Evolutionary conservation across 2,888 invertebrate genomes (phyloP).

Genomic region (Nipponacmea schrenckii): DNA sequence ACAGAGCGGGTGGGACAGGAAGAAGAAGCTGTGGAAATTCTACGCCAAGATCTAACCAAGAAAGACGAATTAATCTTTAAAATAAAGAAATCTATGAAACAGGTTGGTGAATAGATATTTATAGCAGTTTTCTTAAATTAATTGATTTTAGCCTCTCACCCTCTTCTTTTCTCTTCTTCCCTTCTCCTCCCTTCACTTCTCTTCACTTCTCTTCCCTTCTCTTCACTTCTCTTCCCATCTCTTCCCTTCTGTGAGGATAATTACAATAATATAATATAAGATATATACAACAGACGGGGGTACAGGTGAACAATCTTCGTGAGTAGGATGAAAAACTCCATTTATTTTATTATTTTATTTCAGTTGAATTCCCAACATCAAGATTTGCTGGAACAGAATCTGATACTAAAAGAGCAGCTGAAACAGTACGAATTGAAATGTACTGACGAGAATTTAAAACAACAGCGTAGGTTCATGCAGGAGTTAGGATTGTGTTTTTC

Average conservation of each 20-base stretch:
- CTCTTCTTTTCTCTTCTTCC: too few species aligned
- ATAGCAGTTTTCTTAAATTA: too few species aligned
- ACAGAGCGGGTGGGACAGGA: constrained; percentile 56
- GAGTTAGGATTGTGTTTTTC: constrained; percentile 59
- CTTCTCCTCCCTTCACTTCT: too few species aligned
- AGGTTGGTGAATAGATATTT: constrained; percentile 44
- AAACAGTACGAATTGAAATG: constrained; percentile 48
- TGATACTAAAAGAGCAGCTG: constrained; percentile 51
- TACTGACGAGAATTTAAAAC: constrained; percentile 45
- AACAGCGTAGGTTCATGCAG: constrained; percentile 53
- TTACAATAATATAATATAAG: too few species aligned
- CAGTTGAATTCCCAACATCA: constrained; percentile 59
- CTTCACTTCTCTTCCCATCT: too few species aligned
- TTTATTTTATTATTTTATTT: constrained; percentile 6
- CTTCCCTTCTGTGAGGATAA: too few species aligned
- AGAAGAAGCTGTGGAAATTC: constrained; percentile 52
- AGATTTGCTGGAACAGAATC: constrained; percentile 56
- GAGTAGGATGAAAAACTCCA: too few species aligned
- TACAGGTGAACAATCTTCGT: too few species aligned
- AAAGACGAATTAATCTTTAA: constrained; percentile 57
- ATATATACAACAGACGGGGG: too few species aligned
- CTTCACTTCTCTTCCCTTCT: too few species aligned
- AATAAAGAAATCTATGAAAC: constrained; percentile 54
- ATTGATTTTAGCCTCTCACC: too few species aligned
- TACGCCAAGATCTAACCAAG: constrained; percentile 48